Evolutionary conservation across 1,140 invertebrate species (phyloP).

Genomic region (Bilobella aurantiaca): DNA sequence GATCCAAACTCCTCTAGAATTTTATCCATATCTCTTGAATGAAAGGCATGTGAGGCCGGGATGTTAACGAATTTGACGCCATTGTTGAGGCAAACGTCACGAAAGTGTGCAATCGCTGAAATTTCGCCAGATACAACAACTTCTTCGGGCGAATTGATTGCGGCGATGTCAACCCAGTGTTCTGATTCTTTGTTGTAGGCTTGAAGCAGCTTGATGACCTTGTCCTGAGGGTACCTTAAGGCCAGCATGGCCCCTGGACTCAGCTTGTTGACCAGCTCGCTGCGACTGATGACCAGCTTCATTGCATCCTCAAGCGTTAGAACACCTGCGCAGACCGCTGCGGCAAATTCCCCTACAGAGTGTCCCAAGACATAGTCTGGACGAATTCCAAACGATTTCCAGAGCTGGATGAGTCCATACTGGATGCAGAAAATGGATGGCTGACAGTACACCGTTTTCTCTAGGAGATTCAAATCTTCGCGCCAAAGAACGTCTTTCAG

Average conservation of each 20-base stretch:
- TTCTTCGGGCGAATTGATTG: slow-evolving; percentile 17
- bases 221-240: slow-evolving; percentile 6
- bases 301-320: slow-evolving; percentile 18
- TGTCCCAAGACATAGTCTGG: slow-evolving; percentile 25
- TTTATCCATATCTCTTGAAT: slow-evolving; percentile 18
- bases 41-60: slow-evolving; percentile 15
- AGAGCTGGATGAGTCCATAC: slow-evolving; percentile 15
- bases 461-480: neutral
- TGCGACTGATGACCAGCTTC: slow-evolving; percentile 13
- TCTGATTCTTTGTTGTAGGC: slow-evolving; percentile 9
- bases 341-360: slow-evolving; percentile 26
- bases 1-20: slow-evolving; percentile 17
- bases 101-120: neutral
- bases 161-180: slow-evolving; percentile 14
- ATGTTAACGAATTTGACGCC: slow-evolving; percentile 4
- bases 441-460: slow-evolving; percentile 23
- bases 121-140: slow-evolving; percentile 15
- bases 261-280: slow-evolving; percentile 14
- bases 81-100: slow-evolving; percentile 5
- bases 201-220: slow-evolving; percentile 6
- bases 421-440: slow-evolving; percentile 26
- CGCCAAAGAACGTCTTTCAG: neutral
- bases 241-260: slow-evolving; percentile 21
- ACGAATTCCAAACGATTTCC: slow-evolving; percentile 19
- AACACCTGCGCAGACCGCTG: slow-evolving; percentile 16